Evolutionary conservation across 2,113 vertebrate genomes (phyloP).

Genomic region (Megalops atlanticus): DNA sequence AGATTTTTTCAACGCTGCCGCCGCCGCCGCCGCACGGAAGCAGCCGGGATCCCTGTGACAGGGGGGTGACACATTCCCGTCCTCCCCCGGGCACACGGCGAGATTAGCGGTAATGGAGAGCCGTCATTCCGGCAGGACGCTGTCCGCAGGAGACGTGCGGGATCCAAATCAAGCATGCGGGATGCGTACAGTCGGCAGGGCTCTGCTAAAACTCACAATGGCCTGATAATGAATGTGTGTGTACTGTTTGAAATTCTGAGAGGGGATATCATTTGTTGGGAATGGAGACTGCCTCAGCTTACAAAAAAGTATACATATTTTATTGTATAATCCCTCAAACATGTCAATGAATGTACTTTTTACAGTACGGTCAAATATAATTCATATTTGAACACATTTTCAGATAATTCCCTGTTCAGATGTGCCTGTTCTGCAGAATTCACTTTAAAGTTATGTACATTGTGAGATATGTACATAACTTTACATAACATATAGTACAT

Average conservation of each 20-base stretch:
- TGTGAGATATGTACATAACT: too few relatives aligned
- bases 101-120: background rate
- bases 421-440: too few relatives aligned
- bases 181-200: background rate
- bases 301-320: background rate
- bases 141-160: background rate
- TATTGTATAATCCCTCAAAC: background rate
- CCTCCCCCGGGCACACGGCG: background rate
- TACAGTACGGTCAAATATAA: too few relatives aligned
- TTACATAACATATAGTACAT: too few relatives aligned
- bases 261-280: background rate
- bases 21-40: background rate
- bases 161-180: background rate
- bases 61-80: background rate
- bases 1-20: background rate
- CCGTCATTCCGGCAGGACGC: background rate
- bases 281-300: background rate
- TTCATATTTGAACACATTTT: too few relatives aligned
- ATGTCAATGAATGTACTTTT: too few relatives aligned
- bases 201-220: background rate
- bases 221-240: background rate
- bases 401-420: too few relatives aligned
- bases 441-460: too few relatives aligned
- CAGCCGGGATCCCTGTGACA: background rate
- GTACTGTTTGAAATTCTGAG: background rate